Evolutionary conservation across 2,113 vertebrate species (phyloP).

Genomic region (Craseonycteris thonglongyai): DNA sequence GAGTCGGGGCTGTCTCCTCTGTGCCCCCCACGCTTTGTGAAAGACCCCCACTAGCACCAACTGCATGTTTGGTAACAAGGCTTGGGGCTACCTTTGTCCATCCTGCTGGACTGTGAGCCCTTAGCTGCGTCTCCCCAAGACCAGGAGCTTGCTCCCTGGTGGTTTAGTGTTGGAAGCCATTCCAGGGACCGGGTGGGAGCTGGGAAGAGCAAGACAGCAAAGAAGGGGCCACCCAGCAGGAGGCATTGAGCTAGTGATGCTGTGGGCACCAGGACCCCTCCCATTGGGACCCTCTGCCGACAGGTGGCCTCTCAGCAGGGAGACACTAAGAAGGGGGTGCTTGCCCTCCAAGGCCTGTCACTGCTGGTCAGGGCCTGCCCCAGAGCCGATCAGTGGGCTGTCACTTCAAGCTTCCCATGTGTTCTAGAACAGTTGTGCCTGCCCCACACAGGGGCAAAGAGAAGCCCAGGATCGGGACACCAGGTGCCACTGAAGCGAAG

Average conservation of each 20-base stretch:
- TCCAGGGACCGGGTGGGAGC: neutral
- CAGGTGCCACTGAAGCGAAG: neutral
- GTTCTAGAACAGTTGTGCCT: neutral
- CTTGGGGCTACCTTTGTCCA: neutral
- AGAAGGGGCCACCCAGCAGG: neutral
- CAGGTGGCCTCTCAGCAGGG: no score
- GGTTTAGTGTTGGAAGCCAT: neutral
- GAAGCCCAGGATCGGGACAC: neutral
- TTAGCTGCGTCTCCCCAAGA: neutral
- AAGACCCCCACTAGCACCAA: rapidly evolving
- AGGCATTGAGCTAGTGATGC: neutral
- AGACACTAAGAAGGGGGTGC: neutral
- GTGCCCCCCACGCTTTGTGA: neutral
- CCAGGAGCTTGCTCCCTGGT: neutral
- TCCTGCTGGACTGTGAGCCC: neutral
- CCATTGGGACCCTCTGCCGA: neutral
- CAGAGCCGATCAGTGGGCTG: neutral
- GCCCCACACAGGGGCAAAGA: neutral
- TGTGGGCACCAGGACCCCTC: neutral
- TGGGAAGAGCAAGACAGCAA: neutral
- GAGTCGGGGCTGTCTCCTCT: no score
- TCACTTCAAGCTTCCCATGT: neutral
- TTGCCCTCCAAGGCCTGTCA: neutral
- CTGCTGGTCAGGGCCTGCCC: neutral
- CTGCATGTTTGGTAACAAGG: neutral